Percentiles rank a stretch among this genome's conserved stretches.
These are phyloP conservation scores for Galerucella calmariensis DNA, from an alignment of 2,888 invertebrate genomes.

Conservation along the genomic window DNA sequence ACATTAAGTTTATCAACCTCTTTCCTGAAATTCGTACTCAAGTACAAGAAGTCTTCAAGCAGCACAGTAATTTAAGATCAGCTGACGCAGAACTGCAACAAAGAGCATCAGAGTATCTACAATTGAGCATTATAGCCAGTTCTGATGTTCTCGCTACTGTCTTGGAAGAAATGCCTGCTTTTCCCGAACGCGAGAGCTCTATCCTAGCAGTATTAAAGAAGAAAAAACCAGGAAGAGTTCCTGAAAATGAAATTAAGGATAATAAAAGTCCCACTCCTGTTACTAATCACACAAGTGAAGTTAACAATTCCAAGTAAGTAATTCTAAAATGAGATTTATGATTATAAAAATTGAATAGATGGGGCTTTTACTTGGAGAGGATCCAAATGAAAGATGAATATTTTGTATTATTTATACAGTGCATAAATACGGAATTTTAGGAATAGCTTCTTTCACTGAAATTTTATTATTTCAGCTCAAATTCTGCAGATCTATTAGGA, in stretches of 20 bases:
- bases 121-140: conserved; percentile 94
- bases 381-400: too few species aligned
- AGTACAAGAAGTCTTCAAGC: conserved; percentile 91
- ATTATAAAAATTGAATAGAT: too few species aligned
- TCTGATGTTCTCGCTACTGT: conserved; percentile 98
- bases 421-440: too few species aligned
- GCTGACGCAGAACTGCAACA: conserved; percentile 99
- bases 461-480: conserved; percentile 50
- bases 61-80: conserved; percentile 95
- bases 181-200: conserved; percentile 97
- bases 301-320: conserved; percentile 64
- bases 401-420: too few species aligned
- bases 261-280: conserved; percentile 79
- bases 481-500: conserved; percentile 86
- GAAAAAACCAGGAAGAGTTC: conserved; percentile 95
- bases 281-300: conserved; percentile 65
- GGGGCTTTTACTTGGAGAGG: too few species aligned
- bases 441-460: not conserved
- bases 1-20: conserved; percentile 98
- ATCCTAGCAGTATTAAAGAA: conserved; percentile 98
- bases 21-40: conserved; percentile 98
- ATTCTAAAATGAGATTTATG: not conserved
- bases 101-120: conserved; percentile 96
- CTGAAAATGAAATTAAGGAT: conserved; percentile 86
- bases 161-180: conserved; percentile 99